Evolutionary conservation across 1,140 invertebrate species (phyloP).

Genomic region (Anastatus disparis): DNA sequence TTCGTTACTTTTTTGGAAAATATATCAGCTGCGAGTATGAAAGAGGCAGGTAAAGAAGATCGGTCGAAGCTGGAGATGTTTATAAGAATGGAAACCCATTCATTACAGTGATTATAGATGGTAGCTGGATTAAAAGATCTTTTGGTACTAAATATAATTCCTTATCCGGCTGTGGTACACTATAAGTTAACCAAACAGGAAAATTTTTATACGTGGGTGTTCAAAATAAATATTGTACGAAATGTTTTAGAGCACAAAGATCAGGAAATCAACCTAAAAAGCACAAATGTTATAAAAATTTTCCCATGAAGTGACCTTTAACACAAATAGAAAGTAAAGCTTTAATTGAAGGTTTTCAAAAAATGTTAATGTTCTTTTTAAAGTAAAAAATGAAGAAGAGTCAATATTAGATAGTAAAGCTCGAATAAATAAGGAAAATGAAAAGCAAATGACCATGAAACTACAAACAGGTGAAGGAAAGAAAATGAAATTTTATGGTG

Average conservation of each 20-base stretch:
- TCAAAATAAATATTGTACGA: constrained; percentile 53
- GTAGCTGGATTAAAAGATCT: constrained; percentile 50
- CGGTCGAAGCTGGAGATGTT: constrained; percentile 28
- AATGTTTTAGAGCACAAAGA: constrained; percentile 37
- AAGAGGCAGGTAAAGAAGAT: constrained; percentile 16
- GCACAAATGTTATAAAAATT: too few relatives aligned
- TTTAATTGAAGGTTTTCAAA: constrained; percentile 59
- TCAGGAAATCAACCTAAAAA: not conserved
- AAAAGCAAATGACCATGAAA: not conserved
- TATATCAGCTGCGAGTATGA: constrained; percentile 18
- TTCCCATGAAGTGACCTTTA: too few relatives aligned
- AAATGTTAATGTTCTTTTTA: too few relatives aligned
- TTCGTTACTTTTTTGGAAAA: not conserved
- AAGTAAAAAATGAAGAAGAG: constrained; percentile 56
- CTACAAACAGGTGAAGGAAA: not conserved
- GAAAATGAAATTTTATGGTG: not conserved
- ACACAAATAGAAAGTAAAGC: too few relatives aligned
- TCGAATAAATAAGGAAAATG: constrained; percentile 29
- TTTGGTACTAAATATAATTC: constrained; percentile 51
- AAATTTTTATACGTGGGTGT: too few relatives aligned
- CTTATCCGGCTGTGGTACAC: constrained; percentile 49
- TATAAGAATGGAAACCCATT: constrained; percentile 43
- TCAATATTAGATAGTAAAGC: constrained; percentile 35
- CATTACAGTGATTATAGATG: constrained; percentile 50
- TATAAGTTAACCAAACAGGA: constrained; percentile 43